These are phyloP conservation scores for Gallinago paraguaiae DNA, from an alignment of 2,113 vertebrate species.

Conservation along the genomic window DNA sequence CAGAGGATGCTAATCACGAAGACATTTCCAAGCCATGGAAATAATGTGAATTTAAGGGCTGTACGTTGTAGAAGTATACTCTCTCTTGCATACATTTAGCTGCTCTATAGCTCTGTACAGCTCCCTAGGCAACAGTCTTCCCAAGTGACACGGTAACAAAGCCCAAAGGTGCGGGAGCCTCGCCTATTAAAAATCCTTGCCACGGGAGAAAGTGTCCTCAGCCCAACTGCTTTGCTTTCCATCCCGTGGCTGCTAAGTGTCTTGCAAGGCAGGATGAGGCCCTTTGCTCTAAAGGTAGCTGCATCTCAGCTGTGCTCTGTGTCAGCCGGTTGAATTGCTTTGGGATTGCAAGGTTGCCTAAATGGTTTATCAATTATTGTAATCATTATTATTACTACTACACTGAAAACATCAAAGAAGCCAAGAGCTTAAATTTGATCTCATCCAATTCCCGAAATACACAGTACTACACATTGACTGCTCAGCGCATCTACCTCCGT, in stretches of 20 bases:
- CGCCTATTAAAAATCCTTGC: not conserved
- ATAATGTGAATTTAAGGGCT: not conserved
- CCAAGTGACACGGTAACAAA: conserved; percentile 39
- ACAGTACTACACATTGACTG: rapidly evolving
- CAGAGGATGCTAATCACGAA: not conserved
- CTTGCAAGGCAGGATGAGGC: not conserved
- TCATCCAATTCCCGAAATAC: not conserved
- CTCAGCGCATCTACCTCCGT: not conserved
- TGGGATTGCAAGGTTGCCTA: not conserved
- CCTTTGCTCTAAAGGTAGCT: not conserved
- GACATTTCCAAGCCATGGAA: not conserved
- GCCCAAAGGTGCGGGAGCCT: not conserved
- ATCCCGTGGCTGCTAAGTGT: not conserved
- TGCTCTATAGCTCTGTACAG: conserved; percentile 14
- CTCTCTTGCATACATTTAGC: not conserved
- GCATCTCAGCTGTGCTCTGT: not conserved
- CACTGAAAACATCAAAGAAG: not conserved
- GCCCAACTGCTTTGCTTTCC: not conserved
- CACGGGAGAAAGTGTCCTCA: not conserved
- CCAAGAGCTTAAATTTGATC: not conserved
- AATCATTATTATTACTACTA: not conserved
- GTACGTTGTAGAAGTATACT: not conserved
- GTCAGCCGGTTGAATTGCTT: not conserved
- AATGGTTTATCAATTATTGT: not conserved
- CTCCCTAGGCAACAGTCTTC: conserved; percentile 58